phyloP scores from a whole-genome alignment of 2,888 invertebrate species.

The Melieria crassipennis region DNA sequence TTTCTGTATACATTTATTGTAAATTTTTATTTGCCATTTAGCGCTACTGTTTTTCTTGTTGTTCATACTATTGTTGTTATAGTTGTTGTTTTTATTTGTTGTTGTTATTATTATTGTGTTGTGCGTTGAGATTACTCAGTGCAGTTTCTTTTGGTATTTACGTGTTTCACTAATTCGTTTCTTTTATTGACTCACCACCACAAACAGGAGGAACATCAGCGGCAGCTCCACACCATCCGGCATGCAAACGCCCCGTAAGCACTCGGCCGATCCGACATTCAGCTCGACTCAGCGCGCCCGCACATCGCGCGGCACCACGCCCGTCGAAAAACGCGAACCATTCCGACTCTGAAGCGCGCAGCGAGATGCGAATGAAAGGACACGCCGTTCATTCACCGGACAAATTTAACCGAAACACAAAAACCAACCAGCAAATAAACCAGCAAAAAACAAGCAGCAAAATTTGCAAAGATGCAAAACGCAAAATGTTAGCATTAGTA shows the following conservation, averaged over 20 bases:
- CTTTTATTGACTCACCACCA: background rate
- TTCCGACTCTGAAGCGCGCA: conserved; percentile 73
- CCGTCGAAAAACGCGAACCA: conserved; percentile 72
- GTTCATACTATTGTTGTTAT: conserved; percentile 11
- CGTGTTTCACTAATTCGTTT: background rate
- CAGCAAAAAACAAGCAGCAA: background rate
- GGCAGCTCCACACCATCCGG: conserved; percentile 66
- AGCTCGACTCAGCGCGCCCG: conserved; percentile 59
- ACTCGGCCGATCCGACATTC: conserved; percentile 62
- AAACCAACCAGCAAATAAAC: conserved; percentile 8
- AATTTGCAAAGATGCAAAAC: background rate
- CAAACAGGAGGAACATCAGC: conserved; percentile 58
- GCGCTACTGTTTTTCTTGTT: conserved; percentile 5
- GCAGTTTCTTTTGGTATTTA: background rate
- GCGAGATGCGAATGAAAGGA: conserved; percentile 37
- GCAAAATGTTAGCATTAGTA: background rate
- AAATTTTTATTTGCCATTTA: background rate
- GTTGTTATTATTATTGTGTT: conserved; percentile 5
- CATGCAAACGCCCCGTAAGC: conserved; percentile 65
- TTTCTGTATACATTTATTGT: no score
- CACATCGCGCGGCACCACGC: conserved; percentile 64
- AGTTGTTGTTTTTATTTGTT: conserved; percentile 19
- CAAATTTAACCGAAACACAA: conserved; percentile 19
- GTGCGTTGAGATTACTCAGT: background rate
- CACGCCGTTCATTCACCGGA: conserved; percentile 52